Base-by-base conservation (phyloP, 2,113 vertebrate species). In the Elephas maximus region DNA sequence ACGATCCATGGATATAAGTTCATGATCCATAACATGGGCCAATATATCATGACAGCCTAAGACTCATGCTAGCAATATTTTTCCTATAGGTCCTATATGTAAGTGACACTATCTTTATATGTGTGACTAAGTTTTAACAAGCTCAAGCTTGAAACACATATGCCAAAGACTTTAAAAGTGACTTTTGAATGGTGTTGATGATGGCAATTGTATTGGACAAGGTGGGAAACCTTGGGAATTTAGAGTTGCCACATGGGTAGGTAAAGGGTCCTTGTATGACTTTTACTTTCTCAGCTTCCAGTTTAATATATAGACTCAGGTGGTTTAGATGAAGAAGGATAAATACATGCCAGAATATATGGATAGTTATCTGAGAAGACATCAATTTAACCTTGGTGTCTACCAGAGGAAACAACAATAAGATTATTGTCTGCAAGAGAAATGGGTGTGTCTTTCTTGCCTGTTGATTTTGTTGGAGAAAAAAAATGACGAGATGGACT, bases 241-340 rank as follows among this genome's bases (percentile, higher is more conserved):
- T 17, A 89, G 5, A 0, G 30, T 77, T 80, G 26, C 1, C 5
- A 8, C 14, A 62, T 24, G 2, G 4, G 24, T 9, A 21, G 0
- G 23, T 30, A 26, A 73, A 79, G 8, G 7, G 15, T 24, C 0
- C 24, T 73, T 57, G 7, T 18, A 81, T 85, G 7, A 0, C 4
- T 97, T 87, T 71, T 8, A 76, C 21, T 88, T 63, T 86, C 33
- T 94, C 30, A 76, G 26, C 93, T 77, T 87, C 65, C 15, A 81
- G 4, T 74, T 88, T 93, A 45, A 77, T 82, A 11, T 67, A 33
- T 77, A 95, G 44, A 88, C 18, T 90, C 44, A 57, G 17, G 0
- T 67, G 65, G 12, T 78, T 28, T 80, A 17, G 21, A 80, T 79
- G 77, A 95, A 88, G 14, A 45, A 30, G 65, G 48, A 77, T 21